Evolutionary conservation across 2,797 vertebrate species (phyloP), one percentile per base, ranked within the genome.

Genomic region (Todus mexicanus): DNA sequence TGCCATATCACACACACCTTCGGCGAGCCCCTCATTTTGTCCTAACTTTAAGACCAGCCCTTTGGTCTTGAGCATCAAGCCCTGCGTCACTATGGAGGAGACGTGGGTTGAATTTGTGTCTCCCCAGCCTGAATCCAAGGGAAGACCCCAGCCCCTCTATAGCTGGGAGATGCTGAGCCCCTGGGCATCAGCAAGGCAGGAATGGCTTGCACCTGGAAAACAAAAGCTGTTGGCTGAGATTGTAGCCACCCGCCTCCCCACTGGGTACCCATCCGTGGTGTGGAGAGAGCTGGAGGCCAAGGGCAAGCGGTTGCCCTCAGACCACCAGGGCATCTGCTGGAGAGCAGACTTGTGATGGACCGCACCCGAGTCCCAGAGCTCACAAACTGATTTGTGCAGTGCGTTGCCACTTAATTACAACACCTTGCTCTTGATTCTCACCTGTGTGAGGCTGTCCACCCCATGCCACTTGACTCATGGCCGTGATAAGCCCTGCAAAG

Each of bases 41-140:
- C 45, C 15, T 23, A 12, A 1, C 38, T 21, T 57, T 40, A 75
- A n/a, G 23, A 8, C 12, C 38, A 47, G 5, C 14, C 6, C 29
- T 45, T 54, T 22, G 60, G 29, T 7, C 53, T 56, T 3, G 2
- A 33, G 35, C 35, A 29, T 17, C 5, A 0, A 48, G 31, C 33
- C 14, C 23, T 29, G 29, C 2, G 3, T 12, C n/a, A 2, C 2
- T 3, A 0, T 16, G 31, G 26, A 50, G 51, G n/a, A 37, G 18
- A n/a, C 21, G 7, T 0, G 18, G 12, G 45, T 35, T 81, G 40
- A 40, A 54, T 59, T 73, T 64, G 22, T 33, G 21, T 54, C 40
- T 40, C 15, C 40, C 6, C 14, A 42, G 4, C 4, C 7, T 3
- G 1, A 50, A 63, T 20, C 21, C 5, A n/a, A 40, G 60, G 21